phyloP scores from a whole-genome alignment of 2,888 invertebrate genomes.

The Morpho deidamia region DNA sequence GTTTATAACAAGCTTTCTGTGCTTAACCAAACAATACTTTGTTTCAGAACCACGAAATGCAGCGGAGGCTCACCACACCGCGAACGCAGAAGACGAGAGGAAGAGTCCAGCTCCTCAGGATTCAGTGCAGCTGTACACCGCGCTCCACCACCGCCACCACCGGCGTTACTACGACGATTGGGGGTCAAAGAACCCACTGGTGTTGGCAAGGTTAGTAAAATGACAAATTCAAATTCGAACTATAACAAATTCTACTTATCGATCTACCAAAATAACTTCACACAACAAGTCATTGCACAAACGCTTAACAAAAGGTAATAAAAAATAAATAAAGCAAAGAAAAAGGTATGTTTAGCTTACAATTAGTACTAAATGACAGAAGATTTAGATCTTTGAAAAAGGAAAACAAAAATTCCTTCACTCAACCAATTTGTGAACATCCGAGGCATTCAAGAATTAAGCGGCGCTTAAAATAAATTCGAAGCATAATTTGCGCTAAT shows the following conservation, averaged over 20 bases:
- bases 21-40: background rate
- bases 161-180: constrained; percentile 84
- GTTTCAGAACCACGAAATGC: constrained; percentile 72
- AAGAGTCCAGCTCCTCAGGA: constrained; percentile 64
- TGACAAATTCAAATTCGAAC: no score
- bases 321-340: no score
- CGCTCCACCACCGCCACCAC: constrained; percentile 87
- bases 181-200: constrained; percentile 89
- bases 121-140: constrained; percentile 86
- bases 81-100: constrained; percentile 76
- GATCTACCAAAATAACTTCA: no score
- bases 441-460: constrained; percentile 5
- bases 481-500: constrained; percentile 22
- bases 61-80: constrained; percentile 80
- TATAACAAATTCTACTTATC: no score
- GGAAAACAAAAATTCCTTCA: background rate
- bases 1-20: no score
- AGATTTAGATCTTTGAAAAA: background rate
- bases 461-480: constrained; percentile 21
- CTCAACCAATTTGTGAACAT: constrained; percentile 8
- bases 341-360: no score
- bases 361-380: background rate
- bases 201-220: constrained; percentile 85
- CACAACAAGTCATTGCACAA: no score
- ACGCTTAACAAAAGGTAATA: no score